Evolutionary conservation across 2,113 vertebrate species (phyloP).

Genomic region (Hucho hucho): DNA sequence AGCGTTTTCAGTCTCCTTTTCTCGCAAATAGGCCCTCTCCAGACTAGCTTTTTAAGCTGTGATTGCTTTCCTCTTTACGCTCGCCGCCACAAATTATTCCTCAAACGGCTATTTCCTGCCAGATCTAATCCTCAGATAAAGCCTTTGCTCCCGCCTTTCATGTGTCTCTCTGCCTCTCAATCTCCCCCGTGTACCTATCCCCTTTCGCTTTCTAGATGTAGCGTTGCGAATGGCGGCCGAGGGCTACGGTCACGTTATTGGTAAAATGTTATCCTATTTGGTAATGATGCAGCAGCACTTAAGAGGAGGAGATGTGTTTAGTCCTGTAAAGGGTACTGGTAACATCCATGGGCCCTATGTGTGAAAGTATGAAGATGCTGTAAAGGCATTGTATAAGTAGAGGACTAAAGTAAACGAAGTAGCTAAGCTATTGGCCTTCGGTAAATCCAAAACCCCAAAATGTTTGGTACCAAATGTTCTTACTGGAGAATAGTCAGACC

Average conservation of each 20-base stretch:
- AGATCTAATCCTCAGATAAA: neutral
- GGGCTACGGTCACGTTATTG: constrained; percentile 15
- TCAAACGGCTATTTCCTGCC: constrained; percentile 65
- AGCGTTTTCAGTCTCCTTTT: constrained; percentile 62
- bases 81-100: constrained; percentile 59
- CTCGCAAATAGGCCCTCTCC: constrained; percentile 69
- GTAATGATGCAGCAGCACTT: too few relatives aligned
- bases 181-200: neutral
- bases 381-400: too few relatives aligned
- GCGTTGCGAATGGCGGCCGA: constrained; percentile 4
- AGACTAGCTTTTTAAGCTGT: constrained; percentile 61
- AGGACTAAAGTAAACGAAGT: too few relatives aligned
- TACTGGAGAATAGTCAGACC: too few relatives aligned
- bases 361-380: too few relatives aligned
- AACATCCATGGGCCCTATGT: too few relatives aligned
- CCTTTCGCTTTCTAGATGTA: constrained; percentile 33
- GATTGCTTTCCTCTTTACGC: constrained; percentile 69
- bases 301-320: too few relatives aligned
- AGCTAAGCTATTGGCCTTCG: too few relatives aligned
- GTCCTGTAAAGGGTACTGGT: too few relatives aligned
- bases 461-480: too few relatives aligned
- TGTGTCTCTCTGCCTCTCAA: neutral
- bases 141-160: neutral
- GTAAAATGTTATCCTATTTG: constrained; percentile 24
- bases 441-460: too few relatives aligned